Evolutionary conservation across 2,797 vertebrate genomes (phyloP).

Genomic region (Gymnoscopelus braueri): DNA sequence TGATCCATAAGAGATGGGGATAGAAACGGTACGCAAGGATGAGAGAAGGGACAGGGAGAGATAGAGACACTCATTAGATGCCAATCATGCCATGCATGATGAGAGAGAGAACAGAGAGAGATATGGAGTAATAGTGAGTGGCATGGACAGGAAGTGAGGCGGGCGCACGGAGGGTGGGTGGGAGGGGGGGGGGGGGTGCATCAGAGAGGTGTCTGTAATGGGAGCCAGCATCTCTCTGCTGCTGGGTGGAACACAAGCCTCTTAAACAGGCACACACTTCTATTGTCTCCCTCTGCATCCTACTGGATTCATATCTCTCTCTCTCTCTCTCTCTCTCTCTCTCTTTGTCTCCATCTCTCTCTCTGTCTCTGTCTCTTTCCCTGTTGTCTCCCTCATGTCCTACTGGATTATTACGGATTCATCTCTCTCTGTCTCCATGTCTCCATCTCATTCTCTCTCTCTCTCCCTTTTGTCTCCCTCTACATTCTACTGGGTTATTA

Average conservation of each 20-base stretch:
- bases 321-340: background rate
- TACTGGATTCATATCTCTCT: conserved; percentile 17
- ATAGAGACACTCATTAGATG: background rate
- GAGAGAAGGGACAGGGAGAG: background rate
- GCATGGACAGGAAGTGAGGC: background rate
- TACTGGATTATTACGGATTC: background rate
- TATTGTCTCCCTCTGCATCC: conserved; percentile 38
- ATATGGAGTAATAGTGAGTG: conserved; percentile 7
- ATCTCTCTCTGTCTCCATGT: conserved; percentile 13
- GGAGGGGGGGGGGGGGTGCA: background rate
- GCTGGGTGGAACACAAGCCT: conserved; percentile 31
- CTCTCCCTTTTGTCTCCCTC: too few relatives aligned
- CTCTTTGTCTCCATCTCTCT: too few relatives aligned
- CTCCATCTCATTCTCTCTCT: conserved; percentile 18
- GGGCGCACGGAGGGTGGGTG: background rate
- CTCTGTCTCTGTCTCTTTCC: too few relatives aligned
- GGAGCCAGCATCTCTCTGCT: conserved; percentile 42
- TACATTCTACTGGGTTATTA: too few relatives aligned
- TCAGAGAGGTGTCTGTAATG: conserved; percentile 36
- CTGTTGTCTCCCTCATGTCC: too few relatives aligned
- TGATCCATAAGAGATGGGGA: conserved; percentile 9
- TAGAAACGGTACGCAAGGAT: background rate
- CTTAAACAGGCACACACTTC: conserved; percentile 40
- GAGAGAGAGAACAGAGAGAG: background rate
- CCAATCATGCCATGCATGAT: too few relatives aligned